Evolutionary conservation across 1,140 invertebrate species (phyloP).

Genomic region (Psilanteris sp.): DNA sequence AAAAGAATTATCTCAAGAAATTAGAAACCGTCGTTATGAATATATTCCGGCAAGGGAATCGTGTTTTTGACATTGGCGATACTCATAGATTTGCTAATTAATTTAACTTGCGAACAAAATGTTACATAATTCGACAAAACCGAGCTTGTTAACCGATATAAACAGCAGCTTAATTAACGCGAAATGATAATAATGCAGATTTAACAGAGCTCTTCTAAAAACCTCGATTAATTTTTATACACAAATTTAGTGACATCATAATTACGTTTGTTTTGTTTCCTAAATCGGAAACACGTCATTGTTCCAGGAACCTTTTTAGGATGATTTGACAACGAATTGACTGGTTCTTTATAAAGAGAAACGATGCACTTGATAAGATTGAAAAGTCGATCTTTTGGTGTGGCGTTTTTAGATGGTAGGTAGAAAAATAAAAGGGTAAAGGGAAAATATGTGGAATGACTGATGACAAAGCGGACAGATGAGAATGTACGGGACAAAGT

Average conservation of each 20-base stretch:
- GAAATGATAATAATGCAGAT: too few species aligned
- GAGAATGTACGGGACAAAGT: slow-evolving; percentile 46
- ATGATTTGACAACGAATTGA: slow-evolving; percentile 24
- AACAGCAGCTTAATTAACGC: too few species aligned
- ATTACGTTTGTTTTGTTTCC: slow-evolving; percentile 5
- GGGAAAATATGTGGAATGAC: slow-evolving; percentile 44
- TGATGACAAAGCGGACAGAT: slow-evolving; percentile 52
- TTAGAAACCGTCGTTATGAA: too few species aligned
- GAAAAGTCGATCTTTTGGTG: slow-evolving; percentile 39
- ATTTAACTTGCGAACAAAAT: too few species aligned
- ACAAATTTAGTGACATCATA: neutral
- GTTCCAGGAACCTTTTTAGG: slow-evolving; percentile 32
- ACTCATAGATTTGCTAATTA: too few species aligned
- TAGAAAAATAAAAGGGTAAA: slow-evolving; percentile 44
- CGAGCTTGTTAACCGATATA: too few species aligned
- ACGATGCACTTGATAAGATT: slow-evolving; percentile 49
- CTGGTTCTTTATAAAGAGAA: slow-evolving; percentile 4
- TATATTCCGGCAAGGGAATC: too few species aligned
- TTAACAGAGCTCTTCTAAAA: too few species aligned
- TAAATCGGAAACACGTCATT: slow-evolving; percentile 45
- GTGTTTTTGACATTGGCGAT: too few species aligned
- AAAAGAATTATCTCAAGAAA: too few species aligned
- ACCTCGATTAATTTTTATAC: too few species aligned
- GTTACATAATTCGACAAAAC: too few species aligned
- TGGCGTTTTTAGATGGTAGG: slow-evolving; percentile 18